Conservation (phyloP, 2,888 invertebrate species). For the Zaprionus obscuricornis region DNA sequence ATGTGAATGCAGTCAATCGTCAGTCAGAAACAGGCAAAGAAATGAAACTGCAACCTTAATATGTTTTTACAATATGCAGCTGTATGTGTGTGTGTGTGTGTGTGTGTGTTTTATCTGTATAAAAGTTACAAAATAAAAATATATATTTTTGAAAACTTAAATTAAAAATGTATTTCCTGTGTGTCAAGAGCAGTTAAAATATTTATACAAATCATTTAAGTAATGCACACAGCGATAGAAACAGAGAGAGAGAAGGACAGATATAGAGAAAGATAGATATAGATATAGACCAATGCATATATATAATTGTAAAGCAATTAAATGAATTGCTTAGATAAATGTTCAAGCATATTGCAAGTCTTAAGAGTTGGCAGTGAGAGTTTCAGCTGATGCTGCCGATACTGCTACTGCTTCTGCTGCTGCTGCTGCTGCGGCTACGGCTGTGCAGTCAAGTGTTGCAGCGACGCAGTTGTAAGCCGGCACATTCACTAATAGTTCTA, state of each 20-base stretch:
- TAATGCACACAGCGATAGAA: constrained; percentile 25
- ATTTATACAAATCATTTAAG: constrained; percentile 51
- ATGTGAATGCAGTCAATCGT: not conserved
- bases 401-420: no score
- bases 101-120: no score
- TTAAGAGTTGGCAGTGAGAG: constrained; percentile 9
- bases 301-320: constrained; percentile 75
- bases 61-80: not conserved
- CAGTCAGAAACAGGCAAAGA: constrained; percentile 42
- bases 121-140: constrained; percentile 10
- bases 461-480: constrained; percentile 67
- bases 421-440: no score
- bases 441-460: constrained; percentile 71
- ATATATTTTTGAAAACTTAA: constrained; percentile 2
- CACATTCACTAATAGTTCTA: constrained; percentile 76
- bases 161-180: no score
- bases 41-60: constrained; percentile 1
- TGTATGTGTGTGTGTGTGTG: not conserved
- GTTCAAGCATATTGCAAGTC: constrained; percentile 23
- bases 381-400: constrained; percentile 56
- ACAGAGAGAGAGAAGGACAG: constrained; percentile 1
- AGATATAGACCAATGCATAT: constrained; percentile 16
- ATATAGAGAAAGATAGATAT: not conserved
- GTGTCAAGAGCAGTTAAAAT: constrained; percentile 43
- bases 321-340: constrained; percentile 67